Evolutionary conservation across 2,888 invertebrate genomes (phyloP).

Genomic region (Caenorhabditis wallacei): DNA sequence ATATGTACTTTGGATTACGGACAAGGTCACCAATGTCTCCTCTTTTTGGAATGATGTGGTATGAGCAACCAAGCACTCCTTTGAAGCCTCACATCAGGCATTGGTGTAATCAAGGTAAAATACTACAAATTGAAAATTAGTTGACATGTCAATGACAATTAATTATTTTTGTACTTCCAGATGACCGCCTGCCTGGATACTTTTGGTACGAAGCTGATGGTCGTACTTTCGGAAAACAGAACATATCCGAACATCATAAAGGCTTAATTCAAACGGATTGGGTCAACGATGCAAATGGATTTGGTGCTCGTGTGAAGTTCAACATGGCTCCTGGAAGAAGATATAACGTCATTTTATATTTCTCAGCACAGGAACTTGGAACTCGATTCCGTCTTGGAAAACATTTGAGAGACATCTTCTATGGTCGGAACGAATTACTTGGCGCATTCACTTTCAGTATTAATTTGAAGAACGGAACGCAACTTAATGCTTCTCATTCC

Average conservation of each 20-base stretch:
- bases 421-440: conserved; percentile 32
- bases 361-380: conserved; percentile 48
- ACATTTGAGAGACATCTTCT: conserved; percentile 40
- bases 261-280: conserved; percentile 65
- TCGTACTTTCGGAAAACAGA: conserved; percentile 92
- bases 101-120: conserved; percentile 90
- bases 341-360: conserved; percentile 69
- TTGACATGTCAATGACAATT: too few relatives aligned
- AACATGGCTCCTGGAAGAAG: conserved; percentile 51
- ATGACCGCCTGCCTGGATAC: conserved; percentile 89
- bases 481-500: conserved; percentile 34
- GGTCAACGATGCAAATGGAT: conserved; percentile 65
- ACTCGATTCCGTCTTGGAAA: conserved; percentile 45
- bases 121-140: too few relatives aligned
- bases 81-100: conserved; percentile 86
- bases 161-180: too few relatives aligned
- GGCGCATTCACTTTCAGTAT: conserved; percentile 35
- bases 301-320: conserved; percentile 55
- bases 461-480: conserved; percentile 31
- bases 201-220: conserved; percentile 97
- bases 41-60: conserved; percentile 90
- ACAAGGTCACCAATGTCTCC: conserved; percentile 92
- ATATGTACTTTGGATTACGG: conserved; percentile 93
- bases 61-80: conserved; percentile 86
- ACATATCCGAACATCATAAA: conserved; percentile 62